Percentiles rank a stretch among this genome's conserved stretches.
phyloP scores from a whole-genome alignment of 92 coral and sea anemone genomes.

The Scolanthus callimorphus region DNA sequence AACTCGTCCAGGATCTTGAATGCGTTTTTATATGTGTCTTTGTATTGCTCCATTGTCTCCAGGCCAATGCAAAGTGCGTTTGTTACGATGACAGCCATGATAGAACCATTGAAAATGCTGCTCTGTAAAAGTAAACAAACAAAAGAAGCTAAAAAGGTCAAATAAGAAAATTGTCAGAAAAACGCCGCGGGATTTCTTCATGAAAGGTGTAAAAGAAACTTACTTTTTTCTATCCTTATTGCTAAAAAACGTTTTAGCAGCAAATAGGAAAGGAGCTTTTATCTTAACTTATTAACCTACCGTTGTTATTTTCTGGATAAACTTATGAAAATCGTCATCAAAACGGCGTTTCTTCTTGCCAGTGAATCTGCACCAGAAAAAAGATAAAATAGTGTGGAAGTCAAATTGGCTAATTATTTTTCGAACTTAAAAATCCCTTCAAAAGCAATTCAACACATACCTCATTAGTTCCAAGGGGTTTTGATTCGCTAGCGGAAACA shows the following conservation, averaged over 20 bases:
- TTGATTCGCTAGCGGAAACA: too few relatives aligned
- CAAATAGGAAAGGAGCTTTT: too few relatives aligned
- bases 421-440: too few relatives aligned
- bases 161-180: not conserved
- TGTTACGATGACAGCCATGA: constrained; percentile 83
- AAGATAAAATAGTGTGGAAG: too few relatives aligned
- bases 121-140: constrained; percentile 51
- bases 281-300: constrained; percentile 57
- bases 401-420: too few relatives aligned
- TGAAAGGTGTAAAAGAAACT: too few relatives aligned
- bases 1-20: constrained; percentile 84
- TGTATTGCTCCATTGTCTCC: constrained; percentile 80
- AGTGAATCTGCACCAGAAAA: too few relatives aligned
- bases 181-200: constrained; percentile 28
- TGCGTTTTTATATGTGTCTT: constrained; percentile 38
- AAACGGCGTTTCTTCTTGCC: constrained; percentile 49
- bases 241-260: too few relatives aligned
- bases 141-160: not conserved
- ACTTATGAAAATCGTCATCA: constrained; percentile 85
- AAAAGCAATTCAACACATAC: too few relatives aligned
- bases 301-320: constrained; percentile 87
- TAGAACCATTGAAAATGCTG: constrained; percentile 72
- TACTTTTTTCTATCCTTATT: too few relatives aligned
- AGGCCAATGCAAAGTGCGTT: constrained; percentile 89
- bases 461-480: too few relatives aligned